A percentile compares a stretch with the other conserved stretches of the same genome.
Evolutionary conservation across 2,888 invertebrate genomes (phyloP).

Genomic region (Masnerella sp.): DNA sequence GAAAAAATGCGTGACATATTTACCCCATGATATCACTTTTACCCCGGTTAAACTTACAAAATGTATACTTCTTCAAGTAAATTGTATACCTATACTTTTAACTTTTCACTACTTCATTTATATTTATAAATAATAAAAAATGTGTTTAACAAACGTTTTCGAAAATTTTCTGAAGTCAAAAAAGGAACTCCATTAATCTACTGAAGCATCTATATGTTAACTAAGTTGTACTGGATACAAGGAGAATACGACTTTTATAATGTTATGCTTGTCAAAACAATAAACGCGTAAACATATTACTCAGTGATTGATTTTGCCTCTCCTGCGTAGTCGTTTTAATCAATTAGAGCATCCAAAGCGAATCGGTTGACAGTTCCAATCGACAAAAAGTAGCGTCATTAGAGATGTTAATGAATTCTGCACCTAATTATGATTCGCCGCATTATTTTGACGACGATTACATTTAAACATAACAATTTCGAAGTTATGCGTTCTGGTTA

Average conservation of each 20-base stretch:
- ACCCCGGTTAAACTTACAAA: too few relatives aligned
- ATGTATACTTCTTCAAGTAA: too few relatives aligned
- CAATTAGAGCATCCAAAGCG: slow-evolving; percentile 2
- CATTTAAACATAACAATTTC: slow-evolving; percentile 17
- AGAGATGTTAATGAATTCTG: slow-evolving; percentile 24
- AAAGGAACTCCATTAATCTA: slow-evolving; percentile 24
- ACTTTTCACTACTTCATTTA: too few relatives aligned
- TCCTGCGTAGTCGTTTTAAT: slow-evolving; percentile 26
- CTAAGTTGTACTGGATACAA: slow-evolving; percentile 38
- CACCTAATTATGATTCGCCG: slow-evolving; percentile 19
- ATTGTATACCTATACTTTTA: too few relatives aligned
- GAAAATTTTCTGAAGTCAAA: too few relatives aligned
- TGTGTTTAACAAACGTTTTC: too few relatives aligned
- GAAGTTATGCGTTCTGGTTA: not conserved
- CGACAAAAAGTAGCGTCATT: slow-evolving; percentile 22
- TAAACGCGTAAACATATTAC: slow-evolving; percentile 46
- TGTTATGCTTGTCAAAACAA: slow-evolving; percentile 53
- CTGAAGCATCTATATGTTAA: slow-evolving; percentile 40
- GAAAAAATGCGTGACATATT: too few relatives aligned
- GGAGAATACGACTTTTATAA: slow-evolving; percentile 49
- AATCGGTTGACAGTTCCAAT: not conserved
- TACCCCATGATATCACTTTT: too few relatives aligned
- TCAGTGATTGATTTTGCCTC: slow-evolving; percentile 19
- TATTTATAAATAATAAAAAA: too few relatives aligned
- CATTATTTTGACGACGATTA: slow-evolving; percentile 9